phyloP scores from a whole-genome alignment of 2,888 invertebrate genomes.

The Cheilosia scutellata region DNA sequence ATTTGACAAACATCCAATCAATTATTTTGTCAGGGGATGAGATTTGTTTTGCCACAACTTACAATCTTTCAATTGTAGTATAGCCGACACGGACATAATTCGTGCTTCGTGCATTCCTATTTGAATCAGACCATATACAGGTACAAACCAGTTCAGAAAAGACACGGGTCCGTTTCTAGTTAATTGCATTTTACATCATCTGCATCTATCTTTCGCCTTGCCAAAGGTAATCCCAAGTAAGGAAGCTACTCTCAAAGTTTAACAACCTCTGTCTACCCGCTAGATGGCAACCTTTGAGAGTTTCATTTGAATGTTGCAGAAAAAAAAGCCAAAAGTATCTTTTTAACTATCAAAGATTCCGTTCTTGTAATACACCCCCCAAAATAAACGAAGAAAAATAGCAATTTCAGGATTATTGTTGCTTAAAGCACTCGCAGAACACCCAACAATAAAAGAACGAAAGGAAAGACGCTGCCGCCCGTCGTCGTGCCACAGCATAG shows the following conservation, averaged over 20 bases:
- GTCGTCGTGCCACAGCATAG: constrained; percentile 20
- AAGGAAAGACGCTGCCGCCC: constrained; percentile 9
- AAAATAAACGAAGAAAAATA: constrained; percentile 57
- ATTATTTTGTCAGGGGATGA: too few relatives aligned
- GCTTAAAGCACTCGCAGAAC: constrained; percentile 53
- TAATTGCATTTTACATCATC: too few relatives aligned
- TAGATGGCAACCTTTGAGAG: neutral
- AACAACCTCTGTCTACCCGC: neutral
- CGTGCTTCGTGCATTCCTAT: too few relatives aligned
- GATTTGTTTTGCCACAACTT: too few relatives aligned
- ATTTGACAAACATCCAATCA: too few relatives aligned
- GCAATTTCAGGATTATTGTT: constrained; percentile 73
- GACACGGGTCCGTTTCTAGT: too few relatives aligned
- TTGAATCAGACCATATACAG: too few relatives aligned
- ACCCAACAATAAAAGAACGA: constrained; percentile 18
- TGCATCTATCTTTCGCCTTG: too few relatives aligned
- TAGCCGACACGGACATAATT: too few relatives aligned
- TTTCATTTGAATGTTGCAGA: neutral
- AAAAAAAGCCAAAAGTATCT: constrained; percentile 27
- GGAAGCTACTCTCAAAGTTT: neutral
- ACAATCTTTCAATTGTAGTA: too few relatives aligned
- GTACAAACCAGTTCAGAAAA: too few relatives aligned
- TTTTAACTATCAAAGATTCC: constrained; percentile 37
- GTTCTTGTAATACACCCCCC: constrained; percentile 41
- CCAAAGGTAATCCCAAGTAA: too few relatives aligned